phyloP scores from a whole-genome alignment of 2,113 vertebrate genomes.

The Bombycilla garrulus region DNA sequence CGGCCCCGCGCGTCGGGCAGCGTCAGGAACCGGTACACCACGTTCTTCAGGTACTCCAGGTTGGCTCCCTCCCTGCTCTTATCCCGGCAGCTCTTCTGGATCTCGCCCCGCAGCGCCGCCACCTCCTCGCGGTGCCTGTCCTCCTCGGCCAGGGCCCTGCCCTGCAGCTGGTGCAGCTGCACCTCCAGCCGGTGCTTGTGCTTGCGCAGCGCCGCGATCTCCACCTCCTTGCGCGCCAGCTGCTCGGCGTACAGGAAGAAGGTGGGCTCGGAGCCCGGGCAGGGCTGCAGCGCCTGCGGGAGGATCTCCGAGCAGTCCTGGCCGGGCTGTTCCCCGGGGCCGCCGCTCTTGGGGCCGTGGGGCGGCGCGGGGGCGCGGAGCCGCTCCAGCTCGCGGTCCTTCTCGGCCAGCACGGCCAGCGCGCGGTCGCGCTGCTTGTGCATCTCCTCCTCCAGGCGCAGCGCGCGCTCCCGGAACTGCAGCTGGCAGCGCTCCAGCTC shows the following conservation, averaged over 20 bases:
- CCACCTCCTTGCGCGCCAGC: constrained; percentile 89
- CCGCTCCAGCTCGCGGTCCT: constrained; percentile 88
- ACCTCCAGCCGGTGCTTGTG: constrained; percentile 83
- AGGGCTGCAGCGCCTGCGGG: constrained; percentile 73
- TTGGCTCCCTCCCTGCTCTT: constrained; percentile 89
- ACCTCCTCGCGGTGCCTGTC: constrained; percentile 81
- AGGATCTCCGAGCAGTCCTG: constrained; percentile 50
- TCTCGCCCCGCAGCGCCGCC: constrained; percentile 50
- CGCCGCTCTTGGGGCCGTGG: not conserved
- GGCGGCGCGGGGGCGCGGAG: constrained; percentile 67
- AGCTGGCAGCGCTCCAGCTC: constrained; percentile 79
- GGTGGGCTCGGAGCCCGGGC: constrained; percentile 76
- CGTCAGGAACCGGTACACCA: constrained; percentile 88
- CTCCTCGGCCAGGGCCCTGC: constrained; percentile 70
- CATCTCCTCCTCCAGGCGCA: constrained; percentile 88
- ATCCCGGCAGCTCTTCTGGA: constrained; percentile 83
- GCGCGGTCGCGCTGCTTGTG: constrained; percentile 90
- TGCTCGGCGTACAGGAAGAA: constrained; percentile 91
- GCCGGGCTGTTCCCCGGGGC: fast-evolving
- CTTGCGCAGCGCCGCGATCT: constrained; percentile 77
- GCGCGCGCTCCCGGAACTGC: constrained; percentile 77
- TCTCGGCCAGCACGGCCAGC: constrained; percentile 87
- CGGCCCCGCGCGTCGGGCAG: constrained; percentile 83
- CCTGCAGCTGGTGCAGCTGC: constrained; percentile 81
- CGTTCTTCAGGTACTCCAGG: constrained; percentile 96